Evolutionary conservation across 2,113 vertebrate species (phyloP).

Genomic region (Podocnemis expansa): DNA sequence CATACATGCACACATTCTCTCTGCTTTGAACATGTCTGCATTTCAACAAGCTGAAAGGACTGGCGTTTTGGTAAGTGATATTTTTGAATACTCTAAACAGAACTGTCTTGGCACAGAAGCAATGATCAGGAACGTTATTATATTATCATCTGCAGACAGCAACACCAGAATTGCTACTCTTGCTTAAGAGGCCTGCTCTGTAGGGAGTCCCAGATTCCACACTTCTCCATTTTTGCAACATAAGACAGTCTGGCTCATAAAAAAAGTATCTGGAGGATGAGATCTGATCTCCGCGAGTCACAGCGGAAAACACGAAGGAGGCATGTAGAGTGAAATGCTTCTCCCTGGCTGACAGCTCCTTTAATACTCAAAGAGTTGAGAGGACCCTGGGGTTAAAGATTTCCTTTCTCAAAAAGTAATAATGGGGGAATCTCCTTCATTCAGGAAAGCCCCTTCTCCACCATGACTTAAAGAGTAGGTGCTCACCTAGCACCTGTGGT

Average conservation of each 20-base stretch:
- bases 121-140: neutral
- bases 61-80: neutral
- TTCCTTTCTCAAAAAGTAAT: constrained; percentile 15
- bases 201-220: neutral
- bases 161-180: neutral
- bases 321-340: constrained; percentile 5
- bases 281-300: constrained; percentile 25
- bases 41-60: neutral
- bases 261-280: constrained; percentile 34
- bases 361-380: constrained; percentile 33
- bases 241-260: neutral
- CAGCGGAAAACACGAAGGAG: constrained; percentile 1
- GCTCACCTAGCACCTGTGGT: neutral
- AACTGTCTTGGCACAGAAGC: neutral
- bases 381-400: neutral
- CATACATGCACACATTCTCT: neutral
- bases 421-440: neutral
- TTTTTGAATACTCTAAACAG: neutral
- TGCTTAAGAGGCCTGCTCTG: neutral
- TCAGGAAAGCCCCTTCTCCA: neutral
- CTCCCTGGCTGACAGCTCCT: constrained; percentile 20
- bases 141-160: neutral
- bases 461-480: neutral
- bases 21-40: neutral
- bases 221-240: neutral